phyloP scores from a whole-genome alignment of 1,140 invertebrate species.

The Drosophila watanabei region DNA sequence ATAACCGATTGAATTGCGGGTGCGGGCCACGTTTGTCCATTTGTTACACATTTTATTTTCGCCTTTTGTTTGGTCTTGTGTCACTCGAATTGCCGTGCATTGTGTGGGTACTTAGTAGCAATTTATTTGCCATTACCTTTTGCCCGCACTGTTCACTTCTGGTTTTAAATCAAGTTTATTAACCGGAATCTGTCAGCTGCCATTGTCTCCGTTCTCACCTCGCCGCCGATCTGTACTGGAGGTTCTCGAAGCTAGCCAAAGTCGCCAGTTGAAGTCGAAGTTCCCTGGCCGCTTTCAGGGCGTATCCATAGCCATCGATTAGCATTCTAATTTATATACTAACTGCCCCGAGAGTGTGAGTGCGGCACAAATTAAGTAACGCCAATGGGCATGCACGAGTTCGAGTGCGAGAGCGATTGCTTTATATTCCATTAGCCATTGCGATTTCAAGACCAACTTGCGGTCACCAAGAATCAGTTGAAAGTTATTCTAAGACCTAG shows the following conservation, averaged over 20 bases:
- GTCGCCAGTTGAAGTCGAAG: neutral
- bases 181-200: slow-evolving; percentile 73
- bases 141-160: slow-evolving; percentile 65
- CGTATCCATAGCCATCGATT: slow-evolving; percentile 79
- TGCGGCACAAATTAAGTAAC: slow-evolving; percentile 64
- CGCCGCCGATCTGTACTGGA: slow-evolving; percentile 7
- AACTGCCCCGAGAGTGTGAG: slow-evolving; percentile 52
- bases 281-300: slow-evolving; percentile 63
- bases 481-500: neutral
- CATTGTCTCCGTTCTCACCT: slow-evolving; percentile 48
- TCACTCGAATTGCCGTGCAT: slow-evolving; percentile 42
- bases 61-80: slow-evolving; percentile 46
- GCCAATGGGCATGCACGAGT: slow-evolving; percentile 75
- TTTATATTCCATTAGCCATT: slow-evolving; percentile 24
- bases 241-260: slow-evolving; percentile 7
- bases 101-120: slow-evolving; percentile 70
- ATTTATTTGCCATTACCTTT: slow-evolving; percentile 73
- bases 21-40: slow-evolving; percentile 67
- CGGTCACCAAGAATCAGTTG: slow-evolving; percentile 7
- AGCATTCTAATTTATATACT: slow-evolving; percentile 84
- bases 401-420: slow-evolving; percentile 21
- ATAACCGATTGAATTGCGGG: slow-evolving; percentile 44
- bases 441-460: slow-evolving; percentile 59
- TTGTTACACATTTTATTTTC: slow-evolving; percentile 76
- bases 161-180: slow-evolving; percentile 84